Percentiles rank a stretch among this genome's conserved stretches.
Conservation (phyloP, 2,888 invertebrate species). For the Trypoxylon attenuatum region DNA sequence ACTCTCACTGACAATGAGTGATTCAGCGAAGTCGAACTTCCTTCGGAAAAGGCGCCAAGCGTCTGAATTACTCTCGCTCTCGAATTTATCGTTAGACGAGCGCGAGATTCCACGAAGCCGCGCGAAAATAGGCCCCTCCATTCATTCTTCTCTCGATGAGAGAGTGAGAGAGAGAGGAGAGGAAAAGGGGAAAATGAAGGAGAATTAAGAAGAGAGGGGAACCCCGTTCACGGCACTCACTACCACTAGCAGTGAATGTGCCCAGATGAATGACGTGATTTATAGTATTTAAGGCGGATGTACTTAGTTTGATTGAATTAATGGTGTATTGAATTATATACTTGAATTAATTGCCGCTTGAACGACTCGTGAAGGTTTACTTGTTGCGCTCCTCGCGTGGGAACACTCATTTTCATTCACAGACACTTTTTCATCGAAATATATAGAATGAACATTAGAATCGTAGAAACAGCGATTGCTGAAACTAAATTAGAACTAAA, state of each 20-base stretch:
- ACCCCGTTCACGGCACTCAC: background rate
- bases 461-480: too few species aligned
- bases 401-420: too few species aligned
- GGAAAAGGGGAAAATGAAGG: background rate
- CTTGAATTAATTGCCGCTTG: background rate
- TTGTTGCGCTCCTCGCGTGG: background rate
- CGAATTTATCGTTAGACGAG: slow-evolving; percentile 15
- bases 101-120: slow-evolving; percentile 22
- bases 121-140: slow-evolving; percentile 28
- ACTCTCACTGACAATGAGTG: too few species aligned
- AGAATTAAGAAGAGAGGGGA: background rate
- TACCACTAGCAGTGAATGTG: background rate
- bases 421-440: too few species aligned
- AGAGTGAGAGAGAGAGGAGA: background rate
- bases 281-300: slow-evolving; percentile 1
- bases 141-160: slow-evolving; percentile 6
- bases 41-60: slow-evolving; percentile 19
- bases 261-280: background rate
- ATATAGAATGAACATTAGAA: too few species aligned
- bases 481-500: too few species aligned
- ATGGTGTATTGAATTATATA: background rate
- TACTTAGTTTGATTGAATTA: slow-evolving; percentile 1
- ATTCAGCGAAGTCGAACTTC: slow-evolving; percentile 25
- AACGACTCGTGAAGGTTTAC: background rate
- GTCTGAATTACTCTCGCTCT: slow-evolving; percentile 1